phyloP scores from a whole-genome alignment of 2,113 vertebrate species.

The Eulemur rufifrons region DNA sequence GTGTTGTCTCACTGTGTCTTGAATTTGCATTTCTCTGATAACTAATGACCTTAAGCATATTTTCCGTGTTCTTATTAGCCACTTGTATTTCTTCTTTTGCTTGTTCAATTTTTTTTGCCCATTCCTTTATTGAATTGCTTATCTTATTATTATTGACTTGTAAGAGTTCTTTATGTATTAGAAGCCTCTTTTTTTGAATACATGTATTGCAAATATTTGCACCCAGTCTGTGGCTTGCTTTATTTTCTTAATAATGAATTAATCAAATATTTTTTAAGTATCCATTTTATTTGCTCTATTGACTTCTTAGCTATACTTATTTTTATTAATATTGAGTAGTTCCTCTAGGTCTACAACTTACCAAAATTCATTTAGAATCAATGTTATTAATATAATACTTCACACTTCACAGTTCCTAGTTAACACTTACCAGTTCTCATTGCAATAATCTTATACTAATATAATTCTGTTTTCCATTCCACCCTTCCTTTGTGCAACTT shows the following conservation, averaged over 20 bases:
- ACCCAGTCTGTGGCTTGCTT: background rate
- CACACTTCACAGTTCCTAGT: background rate
- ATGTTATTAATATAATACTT: background rate
- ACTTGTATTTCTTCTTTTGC: background rate
- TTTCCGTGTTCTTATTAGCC: background rate
- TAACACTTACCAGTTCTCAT: background rate
- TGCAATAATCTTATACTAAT: background rate
- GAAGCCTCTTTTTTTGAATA: background rate
- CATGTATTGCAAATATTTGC: background rate
- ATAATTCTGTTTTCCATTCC: background rate
- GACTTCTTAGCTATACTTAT: background rate
- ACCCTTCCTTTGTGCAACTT: background rate
- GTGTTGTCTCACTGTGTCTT: background rate
- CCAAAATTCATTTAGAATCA: background rate
- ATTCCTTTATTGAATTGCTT: background rate
- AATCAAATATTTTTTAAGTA: background rate
- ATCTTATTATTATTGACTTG: background rate
- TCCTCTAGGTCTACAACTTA: background rate
- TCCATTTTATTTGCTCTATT: background rate
- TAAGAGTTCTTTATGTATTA: background rate
- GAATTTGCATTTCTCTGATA: background rate
- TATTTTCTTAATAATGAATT: slow-evolving; percentile 16
- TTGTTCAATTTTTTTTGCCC: background rate
- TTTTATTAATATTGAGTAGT: background rate
- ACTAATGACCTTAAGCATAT: background rate